phyloP scores from a whole-genome alignment of 2,797 vertebrate genomes.

The Vipera latastei region DNA sequence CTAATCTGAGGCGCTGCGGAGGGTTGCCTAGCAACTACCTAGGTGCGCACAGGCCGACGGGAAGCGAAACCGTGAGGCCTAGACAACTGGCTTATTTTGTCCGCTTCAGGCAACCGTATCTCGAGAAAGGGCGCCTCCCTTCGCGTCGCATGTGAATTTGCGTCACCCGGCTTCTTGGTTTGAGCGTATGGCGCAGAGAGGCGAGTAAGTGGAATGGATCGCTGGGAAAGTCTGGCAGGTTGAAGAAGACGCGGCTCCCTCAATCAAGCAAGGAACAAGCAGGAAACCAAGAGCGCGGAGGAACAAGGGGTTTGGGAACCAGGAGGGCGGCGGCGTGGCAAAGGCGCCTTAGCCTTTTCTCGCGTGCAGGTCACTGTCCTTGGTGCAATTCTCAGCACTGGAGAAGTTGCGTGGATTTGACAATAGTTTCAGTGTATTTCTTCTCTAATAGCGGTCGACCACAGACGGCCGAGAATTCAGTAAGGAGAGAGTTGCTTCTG shows the following conservation, averaged over 20 bases:
- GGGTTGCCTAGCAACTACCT: slow-evolving; percentile 40
- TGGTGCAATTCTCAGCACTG: background rate
- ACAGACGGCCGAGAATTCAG: no score
- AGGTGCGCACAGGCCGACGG: background rate
- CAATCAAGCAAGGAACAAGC: background rate
- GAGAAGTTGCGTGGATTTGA: background rate
- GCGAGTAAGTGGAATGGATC: background rate
- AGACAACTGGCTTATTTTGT: background rate
- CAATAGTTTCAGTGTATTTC: no score
- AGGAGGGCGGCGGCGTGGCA: background rate
- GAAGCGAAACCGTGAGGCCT: no score
- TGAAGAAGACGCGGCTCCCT: background rate
- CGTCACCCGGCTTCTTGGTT: background rate
- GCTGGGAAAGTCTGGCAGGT: no score
- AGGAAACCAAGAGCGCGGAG: background rate
- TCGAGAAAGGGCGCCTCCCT: accelerated
- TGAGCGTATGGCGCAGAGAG: background rate
- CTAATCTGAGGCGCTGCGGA: background rate
- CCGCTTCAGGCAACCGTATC: background rate
- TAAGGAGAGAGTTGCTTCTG: background rate
- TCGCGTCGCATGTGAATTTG: background rate
- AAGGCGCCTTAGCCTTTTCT: background rate
- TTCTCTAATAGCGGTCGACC: background rate
- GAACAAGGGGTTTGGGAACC: background rate
- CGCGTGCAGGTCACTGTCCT: background rate